A percentile compares a stretch with the other conserved stretches of the same genome.
These are phyloP conservation scores for Carposina sasakii DNA, from an alignment of 1,140 invertebrate species.

Conservation along the genomic window DNA sequence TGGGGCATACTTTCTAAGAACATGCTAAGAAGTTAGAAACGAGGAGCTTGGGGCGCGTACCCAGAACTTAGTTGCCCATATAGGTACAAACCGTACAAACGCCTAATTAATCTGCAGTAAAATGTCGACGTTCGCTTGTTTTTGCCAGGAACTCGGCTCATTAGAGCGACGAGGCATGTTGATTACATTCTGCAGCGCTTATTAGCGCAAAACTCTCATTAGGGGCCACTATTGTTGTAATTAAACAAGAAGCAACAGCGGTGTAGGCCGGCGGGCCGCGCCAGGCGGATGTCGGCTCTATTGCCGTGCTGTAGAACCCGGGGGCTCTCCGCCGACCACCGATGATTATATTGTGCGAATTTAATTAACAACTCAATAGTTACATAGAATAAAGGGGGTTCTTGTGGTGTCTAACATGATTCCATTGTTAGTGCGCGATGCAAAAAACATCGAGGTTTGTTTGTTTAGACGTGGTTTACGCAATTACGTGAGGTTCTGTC, in stretches of 20 bases:
- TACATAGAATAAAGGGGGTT: conserved; percentile 44
- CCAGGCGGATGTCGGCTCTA: conserved; percentile 41
- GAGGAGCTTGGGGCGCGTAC: conserved; percentile 32
- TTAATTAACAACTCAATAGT: conserved; percentile 69
- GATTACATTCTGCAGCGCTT: conserved; percentile 70
- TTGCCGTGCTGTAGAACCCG: conserved; percentile 25
- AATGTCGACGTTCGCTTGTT: conserved; percentile 64
- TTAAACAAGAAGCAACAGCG: conserved; percentile 64
- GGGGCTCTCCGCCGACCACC: conserved; percentile 15
- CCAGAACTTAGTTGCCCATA: conserved; percentile 37
- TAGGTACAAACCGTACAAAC: conserved; percentile 60
- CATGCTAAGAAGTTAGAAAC: conserved; percentile 8
- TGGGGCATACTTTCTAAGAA: conserved; percentile 11
- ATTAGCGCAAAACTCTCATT: conserved; percentile 70
- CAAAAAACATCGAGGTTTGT: conserved; percentile 56
- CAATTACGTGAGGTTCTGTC: conserved; percentile 46
- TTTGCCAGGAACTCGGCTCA: conserved; percentile 67
- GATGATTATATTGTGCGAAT: conserved; percentile 52
- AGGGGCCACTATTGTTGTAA: conserved; percentile 70
- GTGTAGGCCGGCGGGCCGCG: conserved; percentile 32
- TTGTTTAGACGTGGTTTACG: conserved; percentile 65
- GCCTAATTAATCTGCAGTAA: conserved; percentile 69
- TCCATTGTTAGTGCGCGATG: conserved; percentile 58
- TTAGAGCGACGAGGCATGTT: conserved; percentile 69
- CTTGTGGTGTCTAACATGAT: conserved; percentile 59